Percentiles rank a stretch among this genome's conserved stretches.
phyloP scores from a whole-genome alignment of 1,140 invertebrate genomes.

The Dryas iulia region DNA sequence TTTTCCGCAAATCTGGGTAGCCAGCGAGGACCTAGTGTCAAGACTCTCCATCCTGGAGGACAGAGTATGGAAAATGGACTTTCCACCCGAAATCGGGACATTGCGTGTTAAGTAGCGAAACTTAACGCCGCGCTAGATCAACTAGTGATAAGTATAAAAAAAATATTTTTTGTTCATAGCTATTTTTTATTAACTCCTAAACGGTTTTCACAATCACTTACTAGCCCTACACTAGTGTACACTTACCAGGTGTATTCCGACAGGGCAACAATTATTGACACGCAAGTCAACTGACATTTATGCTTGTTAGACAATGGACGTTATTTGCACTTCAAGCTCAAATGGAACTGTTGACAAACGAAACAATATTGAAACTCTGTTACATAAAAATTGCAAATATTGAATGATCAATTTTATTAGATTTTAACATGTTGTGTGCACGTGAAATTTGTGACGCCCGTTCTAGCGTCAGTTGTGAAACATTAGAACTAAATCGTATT shows the following conservation, averaged over 20 bases:
- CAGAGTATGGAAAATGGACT: too few relatives aligned
- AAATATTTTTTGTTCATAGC: too few relatives aligned
- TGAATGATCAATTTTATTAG: slow-evolving; percentile 29
- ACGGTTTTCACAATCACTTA: background rate
- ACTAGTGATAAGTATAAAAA: too few relatives aligned
- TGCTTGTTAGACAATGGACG: slow-evolving; percentile 39
- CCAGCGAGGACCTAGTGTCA: too few relatives aligned
- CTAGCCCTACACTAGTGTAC: background rate
- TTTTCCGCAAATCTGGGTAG: too few relatives aligned
- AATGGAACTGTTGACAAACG: slow-evolving; percentile 25
- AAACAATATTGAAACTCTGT: slow-evolving; percentile 25
- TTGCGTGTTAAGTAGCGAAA: too few relatives aligned
- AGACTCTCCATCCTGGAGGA: too few relatives aligned
- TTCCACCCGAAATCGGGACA: too few relatives aligned
- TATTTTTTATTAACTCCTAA: too few relatives aligned
- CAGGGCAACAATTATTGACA: slow-evolving; percentile 41
- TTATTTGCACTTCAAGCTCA: slow-evolving; percentile 36
- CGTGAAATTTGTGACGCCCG: background rate
- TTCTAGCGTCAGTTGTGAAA: background rate
- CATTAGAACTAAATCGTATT: background rate
- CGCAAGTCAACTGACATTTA: slow-evolving; percentile 39
- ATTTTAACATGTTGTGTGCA: slow-evolving; percentile 6
- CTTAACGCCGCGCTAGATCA: too few relatives aligned
- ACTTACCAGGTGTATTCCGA: background rate
- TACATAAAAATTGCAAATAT: slow-evolving; percentile 31